A percentile compares a stretch with the other conserved stretches of the same genome.
Evolutionary conservation across 2,797 vertebrate species (phyloP).

Genomic region (Avahi laniger): DNA sequence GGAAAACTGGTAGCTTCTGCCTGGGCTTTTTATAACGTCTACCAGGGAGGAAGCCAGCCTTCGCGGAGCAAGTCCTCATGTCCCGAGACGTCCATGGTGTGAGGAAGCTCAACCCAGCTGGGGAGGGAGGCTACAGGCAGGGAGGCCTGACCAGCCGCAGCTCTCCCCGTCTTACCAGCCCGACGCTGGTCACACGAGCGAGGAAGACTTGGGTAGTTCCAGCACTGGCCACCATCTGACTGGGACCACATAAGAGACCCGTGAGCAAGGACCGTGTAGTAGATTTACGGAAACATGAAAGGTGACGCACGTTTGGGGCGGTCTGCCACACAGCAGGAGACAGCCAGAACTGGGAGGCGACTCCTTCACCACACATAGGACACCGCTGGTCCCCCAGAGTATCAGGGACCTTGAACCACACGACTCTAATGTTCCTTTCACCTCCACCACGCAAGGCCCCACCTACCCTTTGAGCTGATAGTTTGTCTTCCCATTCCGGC

Average conservation of each 20-base stretch:
- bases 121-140: neutral
- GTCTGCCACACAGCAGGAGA: neutral
- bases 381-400: neutral
- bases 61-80: neutral
- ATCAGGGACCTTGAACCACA: neutral
- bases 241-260: too few species aligned
- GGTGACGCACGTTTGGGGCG: accelerated
- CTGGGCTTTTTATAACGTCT: neutral
- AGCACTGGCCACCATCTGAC: neutral
- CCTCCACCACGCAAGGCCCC: too few species aligned
- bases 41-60: neutral
- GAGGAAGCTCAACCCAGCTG: neutral
- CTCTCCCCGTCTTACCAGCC: neutral
- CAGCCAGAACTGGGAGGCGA: accelerated
- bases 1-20: neutral
- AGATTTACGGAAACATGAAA: neutral
- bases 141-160: neutral
- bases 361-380: accelerated
- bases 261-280: neutral
- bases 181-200: too few species aligned
- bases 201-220: neutral
- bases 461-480: neutral
- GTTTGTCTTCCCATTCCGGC: neutral
- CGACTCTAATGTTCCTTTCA: neutral
- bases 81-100: accelerated